phyloP scores from a whole-genome alignment of 2,113 vertebrate genomes.

The Rhadina sibilatrix region DNA sequence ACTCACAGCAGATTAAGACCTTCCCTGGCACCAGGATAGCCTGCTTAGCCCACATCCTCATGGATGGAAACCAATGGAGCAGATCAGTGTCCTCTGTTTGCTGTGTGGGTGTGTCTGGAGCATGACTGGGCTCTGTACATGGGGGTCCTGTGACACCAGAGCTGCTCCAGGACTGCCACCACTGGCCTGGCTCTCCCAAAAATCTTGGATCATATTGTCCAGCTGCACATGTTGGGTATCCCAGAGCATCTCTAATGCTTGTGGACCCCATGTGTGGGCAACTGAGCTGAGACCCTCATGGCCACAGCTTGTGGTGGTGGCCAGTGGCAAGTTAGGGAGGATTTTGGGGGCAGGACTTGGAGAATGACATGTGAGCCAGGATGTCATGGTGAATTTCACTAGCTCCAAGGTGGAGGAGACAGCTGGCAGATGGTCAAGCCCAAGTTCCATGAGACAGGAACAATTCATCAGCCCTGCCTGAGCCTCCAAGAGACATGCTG shows the following conservation, averaged over 20 bases:
- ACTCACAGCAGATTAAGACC: background rate
- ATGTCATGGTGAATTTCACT: fast-evolving
- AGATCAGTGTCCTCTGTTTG: background rate
- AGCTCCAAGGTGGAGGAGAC: background rate
- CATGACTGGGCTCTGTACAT: background rate
- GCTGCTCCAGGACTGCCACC: background rate
- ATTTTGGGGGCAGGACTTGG: background rate
- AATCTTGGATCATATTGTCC: background rate
- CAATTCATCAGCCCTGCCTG: background rate
- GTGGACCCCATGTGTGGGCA: background rate
- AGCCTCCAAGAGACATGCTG: background rate
- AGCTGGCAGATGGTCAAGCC: background rate
- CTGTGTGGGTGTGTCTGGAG: background rate
- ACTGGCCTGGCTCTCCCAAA: background rate
- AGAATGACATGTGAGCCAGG: fast-evolving
- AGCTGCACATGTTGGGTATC: background rate
- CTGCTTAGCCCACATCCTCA: background rate
- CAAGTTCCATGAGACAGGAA: background rate
- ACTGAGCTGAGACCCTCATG: background rate
- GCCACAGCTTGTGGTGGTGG: background rate
- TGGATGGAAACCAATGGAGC: background rate
- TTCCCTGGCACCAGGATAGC: background rate
- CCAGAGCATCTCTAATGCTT: background rate
- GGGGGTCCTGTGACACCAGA: background rate
- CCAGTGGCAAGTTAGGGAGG: background rate